Evolutionary conservation across 2,797 vertebrate genomes (phyloP), one percentile per base, ranked within the genome.

Genomic region (Eulemur mongoz): DNA sequence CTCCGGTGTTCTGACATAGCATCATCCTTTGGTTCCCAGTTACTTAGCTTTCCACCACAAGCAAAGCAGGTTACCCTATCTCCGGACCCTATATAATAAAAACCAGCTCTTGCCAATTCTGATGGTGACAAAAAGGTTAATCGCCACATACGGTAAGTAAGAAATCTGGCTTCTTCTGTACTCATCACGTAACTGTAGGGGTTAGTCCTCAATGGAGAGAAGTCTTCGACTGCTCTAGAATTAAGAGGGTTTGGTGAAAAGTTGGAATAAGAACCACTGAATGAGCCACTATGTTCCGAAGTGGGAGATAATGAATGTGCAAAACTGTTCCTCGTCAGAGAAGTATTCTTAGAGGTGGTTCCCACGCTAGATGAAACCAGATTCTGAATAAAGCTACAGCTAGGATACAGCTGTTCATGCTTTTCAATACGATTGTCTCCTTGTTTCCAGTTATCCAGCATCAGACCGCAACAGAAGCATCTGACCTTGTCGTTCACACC

Each of bases 11-110:
- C 99, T 1, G 99, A 99, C 61, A 99, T 89, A 0, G 99, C 99
- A 93, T 99, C 99, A 98, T 99, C 99, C 25, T 99, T 99, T 0
- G 99, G 99, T 94, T 99, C 99, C 99, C 99, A 99, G 98, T 99
- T 99, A 98, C 99, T 99, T 57, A 99, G 98, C 94, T 99, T 99
- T 82, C 99, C 99, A 40, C 99, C 99, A 63, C 99, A 99, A 91
- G 99, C 99, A 98, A 99, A 99, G 97, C 99, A 99, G 88, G 99
- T 99, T 95, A 99, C 99, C 84, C 99, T 98, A 96, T 99, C 99
- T 1, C 98, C 99, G 87, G 99, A 99, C 17, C 99, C 99, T 93
- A 99, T 52, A 92, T 99, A 99, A 97, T 99, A 99, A 98, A 99
- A 99, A 30, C 99, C 99, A 9, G 99, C 99, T 98, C 99, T 99